Conservation (phyloP, 2,797 vertebrate genomes). For the Rhincodon typus region DNA sequence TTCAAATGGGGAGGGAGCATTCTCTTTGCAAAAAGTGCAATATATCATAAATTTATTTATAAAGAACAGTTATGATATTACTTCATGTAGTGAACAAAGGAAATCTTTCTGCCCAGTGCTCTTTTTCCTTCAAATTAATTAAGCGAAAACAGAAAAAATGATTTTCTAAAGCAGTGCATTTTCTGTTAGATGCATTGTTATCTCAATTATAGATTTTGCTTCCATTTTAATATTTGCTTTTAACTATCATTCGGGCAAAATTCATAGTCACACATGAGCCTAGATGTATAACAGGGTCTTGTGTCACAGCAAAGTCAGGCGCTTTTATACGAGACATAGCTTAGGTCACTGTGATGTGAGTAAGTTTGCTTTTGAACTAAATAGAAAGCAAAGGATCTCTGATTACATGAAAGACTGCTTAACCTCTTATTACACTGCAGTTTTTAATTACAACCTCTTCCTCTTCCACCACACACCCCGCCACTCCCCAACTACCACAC, state of each 20-base stretch:
- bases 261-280: background rate
- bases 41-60: background rate
- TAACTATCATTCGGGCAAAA: background rate
- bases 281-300: background rate
- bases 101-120: conserved; percentile 66
- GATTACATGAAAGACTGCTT: background rate
- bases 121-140: conserved; percentile 69
- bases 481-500: background rate
- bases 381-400: background rate
- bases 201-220: background rate
- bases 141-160: background rate
- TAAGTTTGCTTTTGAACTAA: conserved; percentile 3
- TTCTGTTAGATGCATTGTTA: background rate
- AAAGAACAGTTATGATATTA: conserved; percentile 37
- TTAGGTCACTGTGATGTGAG: background rate
- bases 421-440: background rate
- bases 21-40: conserved; percentile 34
- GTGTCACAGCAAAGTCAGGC: background rate
- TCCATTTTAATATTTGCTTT: background rate
- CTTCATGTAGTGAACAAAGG: conserved; percentile 49
- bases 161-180: background rate
- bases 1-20: conserved; percentile 15
- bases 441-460: background rate
- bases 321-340: background rate
- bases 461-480: background rate